Evolutionary conservation across 92 coral and sea anemone species (phyloP), one percentile per base, ranked within the genome.

Genomic region (Epizoanthus ramosus): DNA sequence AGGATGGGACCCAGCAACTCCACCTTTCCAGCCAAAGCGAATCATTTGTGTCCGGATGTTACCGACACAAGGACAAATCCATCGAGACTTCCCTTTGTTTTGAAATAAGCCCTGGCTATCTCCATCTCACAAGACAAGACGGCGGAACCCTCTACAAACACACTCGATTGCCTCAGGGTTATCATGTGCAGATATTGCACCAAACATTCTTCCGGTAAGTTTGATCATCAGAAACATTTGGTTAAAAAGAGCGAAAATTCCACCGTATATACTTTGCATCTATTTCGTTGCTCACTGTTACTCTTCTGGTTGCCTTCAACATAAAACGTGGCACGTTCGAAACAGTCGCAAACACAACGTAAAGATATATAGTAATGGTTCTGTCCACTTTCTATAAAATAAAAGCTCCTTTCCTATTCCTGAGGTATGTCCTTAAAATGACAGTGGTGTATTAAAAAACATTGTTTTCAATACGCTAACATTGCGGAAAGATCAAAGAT

Each of bases 171-270:
- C 58, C 75, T 7, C 10, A 4, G 6, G 75, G 58, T 43, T 71
- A 71, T 9, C 17, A 21, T 1, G 16, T 39, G 15, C 56, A 47
- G 13, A 47, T 71, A 71, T 3, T 71, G 56, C 58, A 71, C 10
- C 75, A 41, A n/a, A 3, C 45, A n/a, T 45, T 71, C n/a, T 45
- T 71, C 28, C 33, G 75, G 75, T 71, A 18, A 71, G 75, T 45
- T 71, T 12, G 15, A 3, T 3, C 13, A 33, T 31, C 22, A 31
- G 39, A 10, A 63, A 23, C 9, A 63, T 23, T 23, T 25, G 0
- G 6, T 35, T 25, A 28, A 31, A 28, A 28, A 41, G 72, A 25
- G 18, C 21, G 72, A 67, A 4, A 50, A 10, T 50, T 12, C 54
- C 2, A 13, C 16, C 54, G 54, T 50, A 12, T 50, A 12, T 50